Conservation (phyloP, 1,140 invertebrate species). For the Vanessa tameamea region DNA sequence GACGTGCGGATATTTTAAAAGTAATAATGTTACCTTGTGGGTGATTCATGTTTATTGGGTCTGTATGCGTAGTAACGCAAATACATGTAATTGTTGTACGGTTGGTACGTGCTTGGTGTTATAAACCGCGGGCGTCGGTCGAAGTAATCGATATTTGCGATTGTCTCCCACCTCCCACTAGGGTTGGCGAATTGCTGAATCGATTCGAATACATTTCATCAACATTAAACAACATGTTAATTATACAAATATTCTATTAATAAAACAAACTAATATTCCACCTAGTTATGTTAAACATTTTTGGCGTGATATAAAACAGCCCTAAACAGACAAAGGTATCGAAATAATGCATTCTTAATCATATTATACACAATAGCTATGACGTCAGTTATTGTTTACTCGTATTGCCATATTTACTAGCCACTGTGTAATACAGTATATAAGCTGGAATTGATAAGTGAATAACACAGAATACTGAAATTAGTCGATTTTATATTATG, state of each 20-base stretch:
- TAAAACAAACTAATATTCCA: background rate
- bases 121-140: constrained; percentile 33
- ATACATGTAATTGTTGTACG: constrained; percentile 47
- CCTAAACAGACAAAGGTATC: constrained; percentile 19
- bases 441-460: constrained; percentile 10
- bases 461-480: background rate
- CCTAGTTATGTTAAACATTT: background rate
- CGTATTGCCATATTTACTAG: constrained; percentile 22
- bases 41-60: constrained; percentile 40
- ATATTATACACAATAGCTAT: constrained; percentile 36
- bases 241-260: background rate
- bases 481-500: background rate
- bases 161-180: constrained; percentile 45
- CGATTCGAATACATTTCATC: background rate
- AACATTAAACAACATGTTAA: background rate
- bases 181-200: constrained; percentile 4
- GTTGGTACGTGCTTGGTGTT: constrained; percentile 41
- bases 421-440: constrained; percentile 5
- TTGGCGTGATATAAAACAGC: constrained; percentile 5
- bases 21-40: constrained; percentile 21
- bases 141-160: constrained; percentile 52
- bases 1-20: constrained; percentile 32
- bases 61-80: constrained; percentile 36
- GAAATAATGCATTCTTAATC: constrained; percentile 36
- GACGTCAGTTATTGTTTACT: constrained; percentile 45